A percentile compares a stretch with the other conserved stretches of the same genome.
These are phyloP conservation scores for Ferrisia virgata DNA, from an alignment of 2,888 invertebrate genomes.

Conservation along the genomic window DNA sequence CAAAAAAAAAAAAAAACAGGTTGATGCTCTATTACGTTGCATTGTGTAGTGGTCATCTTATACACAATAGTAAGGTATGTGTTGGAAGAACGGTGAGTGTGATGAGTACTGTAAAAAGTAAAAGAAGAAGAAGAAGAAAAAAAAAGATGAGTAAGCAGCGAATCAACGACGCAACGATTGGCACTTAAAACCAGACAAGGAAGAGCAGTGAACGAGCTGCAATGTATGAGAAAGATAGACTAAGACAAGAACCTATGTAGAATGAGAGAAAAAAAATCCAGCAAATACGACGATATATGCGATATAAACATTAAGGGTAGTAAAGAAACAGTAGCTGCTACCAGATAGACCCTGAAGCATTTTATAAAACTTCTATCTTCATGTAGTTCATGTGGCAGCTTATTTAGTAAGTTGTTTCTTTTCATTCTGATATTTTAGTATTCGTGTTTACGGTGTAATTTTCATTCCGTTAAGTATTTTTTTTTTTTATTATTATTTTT, in stretches of 20 bases:
- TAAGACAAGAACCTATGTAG: neutral
- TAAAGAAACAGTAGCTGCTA: constrained; percentile 30
- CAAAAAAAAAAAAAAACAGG: neutral
- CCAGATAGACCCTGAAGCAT: constrained; percentile 16
- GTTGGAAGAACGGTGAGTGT: neutral
- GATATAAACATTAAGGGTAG: constrained; percentile 12
- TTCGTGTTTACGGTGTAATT: constrained; percentile 2
- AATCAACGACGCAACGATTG: neutral
- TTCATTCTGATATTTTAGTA: neutral
- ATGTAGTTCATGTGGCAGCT: neutral
- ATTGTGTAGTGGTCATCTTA: neutral
- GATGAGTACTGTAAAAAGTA: neutral
- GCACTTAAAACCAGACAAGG: neutral
- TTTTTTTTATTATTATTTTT: neutral
- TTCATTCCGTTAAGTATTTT: neutral
- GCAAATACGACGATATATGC: neutral
- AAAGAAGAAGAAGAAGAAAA: neutral
- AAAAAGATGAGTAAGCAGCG: neutral
- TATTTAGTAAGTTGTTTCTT: constrained; percentile 13
- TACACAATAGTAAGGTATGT: neutral
- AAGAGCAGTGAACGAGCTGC: neutral
- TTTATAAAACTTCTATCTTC: constrained; percentile 27
- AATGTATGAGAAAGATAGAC: neutral
- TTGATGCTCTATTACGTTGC: neutral
- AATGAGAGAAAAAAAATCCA: neutral